These are phyloP conservation scores for Diaphora mendica DNA, from an alignment of 2,888 invertebrate genomes.

Conservation along the genomic window DNA sequence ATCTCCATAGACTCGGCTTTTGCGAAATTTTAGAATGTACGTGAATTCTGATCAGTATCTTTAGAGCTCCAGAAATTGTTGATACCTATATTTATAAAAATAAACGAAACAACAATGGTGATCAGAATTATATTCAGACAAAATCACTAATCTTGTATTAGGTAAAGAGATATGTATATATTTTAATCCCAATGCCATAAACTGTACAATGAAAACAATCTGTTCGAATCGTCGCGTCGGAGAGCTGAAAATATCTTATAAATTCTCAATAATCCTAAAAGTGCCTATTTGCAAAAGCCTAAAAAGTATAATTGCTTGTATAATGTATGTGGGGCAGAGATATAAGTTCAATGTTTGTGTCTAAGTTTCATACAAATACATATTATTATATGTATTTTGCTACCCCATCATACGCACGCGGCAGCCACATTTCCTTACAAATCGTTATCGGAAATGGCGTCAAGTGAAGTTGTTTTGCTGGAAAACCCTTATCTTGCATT, in stretches of 20 bases:
- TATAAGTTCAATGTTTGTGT: background rate
- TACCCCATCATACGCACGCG: conserved; percentile 26
- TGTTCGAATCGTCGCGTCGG: background rate
- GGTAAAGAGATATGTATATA: background rate
- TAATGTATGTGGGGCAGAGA: background rate
- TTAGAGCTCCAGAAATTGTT: too few species aligned
- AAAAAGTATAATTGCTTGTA: background rate
- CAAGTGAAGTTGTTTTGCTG: conserved; percentile 67
- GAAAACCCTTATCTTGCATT: conserved; percentile 70
- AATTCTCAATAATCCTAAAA: background rate
- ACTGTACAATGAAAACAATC: background rate
- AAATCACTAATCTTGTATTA: background rate
- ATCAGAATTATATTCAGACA: background rate
- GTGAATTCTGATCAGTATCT: too few species aligned
- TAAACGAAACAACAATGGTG: too few species aligned
- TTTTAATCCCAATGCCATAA: background rate
- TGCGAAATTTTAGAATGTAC: too few species aligned
- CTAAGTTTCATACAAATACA: conserved; percentile 29
- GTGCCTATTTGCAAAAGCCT: background rate
- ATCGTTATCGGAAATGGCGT: conserved; percentile 74
- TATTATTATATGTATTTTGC: conserved; percentile 25
- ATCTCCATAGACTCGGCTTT: too few species aligned
- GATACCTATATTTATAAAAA: too few species aligned
- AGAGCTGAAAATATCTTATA: background rate
- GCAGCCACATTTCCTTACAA: conserved; percentile 69